Conservation (phyloP, 2,888 invertebrate species). For the Leptinotarsa tumamoca region DNA sequence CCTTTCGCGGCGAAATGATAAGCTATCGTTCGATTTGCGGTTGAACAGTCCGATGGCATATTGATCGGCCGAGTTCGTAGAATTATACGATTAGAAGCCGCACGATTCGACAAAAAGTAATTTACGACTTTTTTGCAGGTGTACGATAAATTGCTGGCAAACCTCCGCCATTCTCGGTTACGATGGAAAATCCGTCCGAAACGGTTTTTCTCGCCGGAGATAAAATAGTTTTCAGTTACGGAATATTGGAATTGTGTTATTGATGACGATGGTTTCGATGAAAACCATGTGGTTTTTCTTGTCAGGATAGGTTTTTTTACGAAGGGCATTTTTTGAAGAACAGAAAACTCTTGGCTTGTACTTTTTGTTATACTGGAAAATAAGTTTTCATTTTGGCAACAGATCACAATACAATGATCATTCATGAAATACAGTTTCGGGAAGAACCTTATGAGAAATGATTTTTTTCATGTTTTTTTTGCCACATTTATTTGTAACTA, state of each 20-base stretch:
- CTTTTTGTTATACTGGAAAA: too few relatives aligned
- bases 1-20: conserved; percentile 43
- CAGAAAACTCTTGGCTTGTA: too few relatives aligned
- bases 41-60: conserved; percentile 42
- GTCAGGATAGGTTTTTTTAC: not conserved
- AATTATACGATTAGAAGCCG: conserved; percentile 30
- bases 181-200: not conserved
- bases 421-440: too few relatives aligned
- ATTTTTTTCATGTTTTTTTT: too few relatives aligned
- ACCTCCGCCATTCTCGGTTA: conserved; percentile 14
- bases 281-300: not conserved
- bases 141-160: conserved; percentile 41
- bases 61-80: conserved; percentile 36
- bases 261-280: conserved; percentile 1
- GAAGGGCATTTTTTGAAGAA: too few relatives aligned
- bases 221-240: not conserved
- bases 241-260: conserved; percentile 9
- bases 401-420: too few relatives aligned
- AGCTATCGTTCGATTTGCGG: conserved; percentile 45
- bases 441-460: too few relatives aligned
- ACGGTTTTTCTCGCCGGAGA: not conserved
- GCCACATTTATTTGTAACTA: too few relatives aligned
- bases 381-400: too few relatives aligned
- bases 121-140: conserved; percentile 43
- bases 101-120: conserved; percentile 36